Percentiles rank a stretch among this genome's conserved stretches.
These are phyloP conservation scores for Lagodon rhomboides DNA, from an alignment of 2,797 vertebrate genomes.

Conservation along the genomic window DNA sequence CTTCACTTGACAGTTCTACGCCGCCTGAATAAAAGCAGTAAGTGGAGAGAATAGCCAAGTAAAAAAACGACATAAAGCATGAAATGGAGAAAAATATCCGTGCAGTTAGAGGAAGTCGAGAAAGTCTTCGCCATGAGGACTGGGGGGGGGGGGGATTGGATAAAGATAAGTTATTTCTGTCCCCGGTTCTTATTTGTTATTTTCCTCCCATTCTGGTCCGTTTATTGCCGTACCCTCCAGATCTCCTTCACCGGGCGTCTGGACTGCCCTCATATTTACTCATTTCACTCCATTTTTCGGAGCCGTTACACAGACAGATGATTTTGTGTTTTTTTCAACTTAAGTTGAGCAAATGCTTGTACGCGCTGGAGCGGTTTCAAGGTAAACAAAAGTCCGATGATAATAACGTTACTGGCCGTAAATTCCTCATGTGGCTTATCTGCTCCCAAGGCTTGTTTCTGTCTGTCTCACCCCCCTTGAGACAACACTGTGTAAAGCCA, in stretches of 20 bases:
- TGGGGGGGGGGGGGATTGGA: neutral
- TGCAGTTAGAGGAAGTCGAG: neutral
- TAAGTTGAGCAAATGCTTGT: neutral
- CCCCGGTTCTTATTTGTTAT: neutral
- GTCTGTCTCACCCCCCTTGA: slow-evolving; percentile 6
- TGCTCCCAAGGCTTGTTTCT: neutral
- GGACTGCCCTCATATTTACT: neutral
- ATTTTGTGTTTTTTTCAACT: neutral
- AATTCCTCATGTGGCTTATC: neutral
- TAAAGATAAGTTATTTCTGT: neutral
- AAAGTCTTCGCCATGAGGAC: neutral
- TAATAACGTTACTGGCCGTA: neutral
- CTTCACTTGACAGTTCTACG: slow-evolving; percentile 21
- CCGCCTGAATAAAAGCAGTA: slow-evolving; percentile 35
- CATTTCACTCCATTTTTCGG: neutral
- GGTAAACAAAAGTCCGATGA: slow-evolving; percentile 13
- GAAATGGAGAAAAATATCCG: slow-evolving; percentile 11
- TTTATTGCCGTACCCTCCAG: neutral
- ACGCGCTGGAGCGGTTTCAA: neutral
- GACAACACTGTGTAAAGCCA: neutral
- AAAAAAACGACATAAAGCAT: slow-evolving; percentile 1
- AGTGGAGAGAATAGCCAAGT: slow-evolving; percentile 7
- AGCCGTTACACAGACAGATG: neutral
- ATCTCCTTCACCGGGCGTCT: neutral
- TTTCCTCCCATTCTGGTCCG: neutral